Evolutionary conservation across 35 echinoderm and acorn worm species (phyloP).

Genomic region (Anneissia japonica): DNA sequence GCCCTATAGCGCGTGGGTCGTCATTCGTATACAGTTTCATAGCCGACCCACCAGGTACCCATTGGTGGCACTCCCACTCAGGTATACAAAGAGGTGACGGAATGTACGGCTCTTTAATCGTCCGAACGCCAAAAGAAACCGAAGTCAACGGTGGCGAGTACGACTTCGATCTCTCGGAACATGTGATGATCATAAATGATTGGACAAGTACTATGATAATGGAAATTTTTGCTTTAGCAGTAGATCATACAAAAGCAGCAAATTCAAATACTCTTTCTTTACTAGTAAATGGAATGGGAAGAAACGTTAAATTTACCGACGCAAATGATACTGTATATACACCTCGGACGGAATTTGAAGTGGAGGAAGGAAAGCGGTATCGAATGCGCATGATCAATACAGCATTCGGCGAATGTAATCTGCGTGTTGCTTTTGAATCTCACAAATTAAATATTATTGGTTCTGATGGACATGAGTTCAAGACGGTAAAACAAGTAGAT

Average conservation of each 20-base stretch:
- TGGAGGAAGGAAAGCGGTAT: too few relatives aligned
- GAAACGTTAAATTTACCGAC: too few relatives aligned
- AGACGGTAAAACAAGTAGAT: too few relatives aligned
- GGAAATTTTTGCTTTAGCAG: too few relatives aligned
- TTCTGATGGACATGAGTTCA: too few relatives aligned
- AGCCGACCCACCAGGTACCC: slow-evolving; percentile 51
- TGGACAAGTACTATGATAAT: slow-evolving; percentile 19
- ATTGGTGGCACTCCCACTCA: slow-evolving; percentile 81
- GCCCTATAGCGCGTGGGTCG: slow-evolving; percentile 44
- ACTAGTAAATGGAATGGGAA: too few relatives aligned
- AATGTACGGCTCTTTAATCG: slow-evolving; percentile 41
- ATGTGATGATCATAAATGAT: slow-evolving; percentile 34
- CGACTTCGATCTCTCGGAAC: slow-evolving; percentile 18
- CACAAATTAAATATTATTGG: too few relatives aligned
- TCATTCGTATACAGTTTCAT: slow-evolving; percentile 74
- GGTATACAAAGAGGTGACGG: slow-evolving; percentile 54
- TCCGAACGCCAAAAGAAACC: slow-evolving; percentile 14
- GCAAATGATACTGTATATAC: background rate
- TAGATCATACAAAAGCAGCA: background rate
- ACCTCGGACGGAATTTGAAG: too few relatives aligned
- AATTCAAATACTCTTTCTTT: background rate
- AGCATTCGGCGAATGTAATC: too few relatives aligned
- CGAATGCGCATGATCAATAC: too few relatives aligned
- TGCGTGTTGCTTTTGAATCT: too few relatives aligned
- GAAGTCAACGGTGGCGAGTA: slow-evolving; percentile 32